Conservation (phyloP, 2,888 invertebrate genomes). For the Carterocephalus palaemon region DNA sequence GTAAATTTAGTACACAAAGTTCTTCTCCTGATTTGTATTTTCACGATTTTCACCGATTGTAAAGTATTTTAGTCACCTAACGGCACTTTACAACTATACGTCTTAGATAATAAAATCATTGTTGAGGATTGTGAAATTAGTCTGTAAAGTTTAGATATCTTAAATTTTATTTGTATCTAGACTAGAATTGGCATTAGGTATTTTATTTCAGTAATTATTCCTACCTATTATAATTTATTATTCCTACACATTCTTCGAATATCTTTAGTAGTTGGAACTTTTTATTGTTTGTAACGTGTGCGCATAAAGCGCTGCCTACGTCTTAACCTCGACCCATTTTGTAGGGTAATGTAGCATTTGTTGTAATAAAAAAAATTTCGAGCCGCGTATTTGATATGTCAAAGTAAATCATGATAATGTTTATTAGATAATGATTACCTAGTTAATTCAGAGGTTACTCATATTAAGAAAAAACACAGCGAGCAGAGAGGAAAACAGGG, state of each 20-base stretch:
- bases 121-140: constrained; percentile 69
- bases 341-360: constrained; percentile 69
- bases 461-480: constrained; percentile 65
- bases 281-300: constrained; percentile 46
- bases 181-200: constrained; percentile 49
- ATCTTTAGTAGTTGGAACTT: constrained; percentile 43
- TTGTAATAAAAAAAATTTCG: constrained; percentile 72
- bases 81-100: constrained; percentile 63
- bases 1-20: constrained; percentile 74
- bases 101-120: constrained; percentile 64
- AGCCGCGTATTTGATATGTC: constrained; percentile 79
- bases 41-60: constrained; percentile 70
- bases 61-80: constrained; percentile 68
- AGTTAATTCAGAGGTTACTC: constrained; percentile 70
- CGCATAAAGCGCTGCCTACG: constrained; percentile 39
- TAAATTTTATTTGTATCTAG: constrained; percentile 56
- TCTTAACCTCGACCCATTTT: constrained; percentile 67
- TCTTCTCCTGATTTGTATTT: constrained; percentile 66
- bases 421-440: constrained; percentile 70
- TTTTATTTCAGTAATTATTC: constrained; percentile 32
- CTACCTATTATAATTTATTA: no score
- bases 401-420: constrained; percentile 76
- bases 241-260: constrained; percentile 38
- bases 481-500: constrained; percentile 78
- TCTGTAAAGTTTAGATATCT: constrained; percentile 56